Conservation (phyloP, 2,888 invertebrate species). For the Nemotelus nigrinus region DNA sequence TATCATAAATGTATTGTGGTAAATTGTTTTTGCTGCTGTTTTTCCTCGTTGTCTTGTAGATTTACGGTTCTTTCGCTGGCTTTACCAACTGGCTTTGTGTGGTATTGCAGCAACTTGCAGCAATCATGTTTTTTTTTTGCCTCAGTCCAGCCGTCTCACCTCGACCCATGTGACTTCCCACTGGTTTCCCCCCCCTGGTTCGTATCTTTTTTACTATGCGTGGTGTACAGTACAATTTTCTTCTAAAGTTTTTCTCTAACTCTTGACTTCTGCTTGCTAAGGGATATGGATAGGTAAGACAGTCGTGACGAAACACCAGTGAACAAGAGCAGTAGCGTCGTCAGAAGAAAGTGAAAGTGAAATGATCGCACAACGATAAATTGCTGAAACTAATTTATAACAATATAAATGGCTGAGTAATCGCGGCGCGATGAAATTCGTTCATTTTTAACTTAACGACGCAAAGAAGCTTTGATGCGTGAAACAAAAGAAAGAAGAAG, state of each 20-base stretch:
- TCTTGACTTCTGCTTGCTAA: not conserved
- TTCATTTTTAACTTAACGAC: not conserved
- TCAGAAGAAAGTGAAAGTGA: constrained; percentile 42
- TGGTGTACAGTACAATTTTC: not conserved
- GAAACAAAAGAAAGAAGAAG: not conserved
- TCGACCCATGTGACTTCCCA: too few relatives aligned
- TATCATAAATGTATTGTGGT: too few relatives aligned
- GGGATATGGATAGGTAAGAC: too few relatives aligned
- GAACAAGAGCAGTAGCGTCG: not conserved
- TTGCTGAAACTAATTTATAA: constrained; percentile 41
- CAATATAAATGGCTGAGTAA: constrained; percentile 4
- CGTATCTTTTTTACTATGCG: not conserved
- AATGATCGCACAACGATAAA: constrained; percentile 28
- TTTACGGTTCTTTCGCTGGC: not conserved
- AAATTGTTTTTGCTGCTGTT: too few relatives aligned
- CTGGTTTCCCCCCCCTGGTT: too few relatives aligned
- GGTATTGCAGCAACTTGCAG: too few relatives aligned
- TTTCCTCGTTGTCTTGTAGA: not conserved
- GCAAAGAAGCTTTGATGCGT: not conserved
- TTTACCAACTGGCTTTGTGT: not conserved
- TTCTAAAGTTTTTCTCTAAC: not conserved
- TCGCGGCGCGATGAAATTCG: not conserved
- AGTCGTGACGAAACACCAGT: too few relatives aligned
- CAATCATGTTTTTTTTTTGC: not conserved
- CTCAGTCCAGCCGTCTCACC: not conserved